Evolutionary conservation across 1,140 invertebrate species (phyloP).

Genomic region (Proales similis): DNA sequence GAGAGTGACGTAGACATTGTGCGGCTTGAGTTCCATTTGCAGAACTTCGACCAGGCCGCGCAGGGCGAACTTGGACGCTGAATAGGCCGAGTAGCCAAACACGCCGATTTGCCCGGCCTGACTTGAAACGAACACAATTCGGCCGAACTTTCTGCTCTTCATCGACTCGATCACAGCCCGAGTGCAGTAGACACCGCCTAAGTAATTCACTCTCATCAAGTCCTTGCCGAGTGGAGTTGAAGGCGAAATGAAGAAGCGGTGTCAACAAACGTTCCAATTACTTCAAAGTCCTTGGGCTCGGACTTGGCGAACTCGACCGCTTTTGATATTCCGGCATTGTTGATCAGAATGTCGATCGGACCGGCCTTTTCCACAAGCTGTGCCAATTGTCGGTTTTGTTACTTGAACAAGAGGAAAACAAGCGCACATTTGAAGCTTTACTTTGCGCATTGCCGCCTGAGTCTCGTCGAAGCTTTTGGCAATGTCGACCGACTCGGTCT

Average conservation of each 20-base stretch:
- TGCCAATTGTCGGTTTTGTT: background rate
- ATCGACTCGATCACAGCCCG: conserved; percentile 22
- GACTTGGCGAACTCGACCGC: conserved; percentile 18
- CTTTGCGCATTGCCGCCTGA: background rate
- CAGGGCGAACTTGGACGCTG: conserved; percentile 84
- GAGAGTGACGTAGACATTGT: conserved; percentile 71
- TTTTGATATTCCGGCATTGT: conserved; percentile 37
- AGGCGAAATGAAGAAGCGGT: no score
- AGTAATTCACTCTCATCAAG: conserved; percentile 33
- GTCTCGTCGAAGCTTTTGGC: conserved; percentile 29
- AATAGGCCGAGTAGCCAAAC: conserved; percentile 83
- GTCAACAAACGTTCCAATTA: background rate
- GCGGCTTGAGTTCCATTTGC: conserved; percentile 69
- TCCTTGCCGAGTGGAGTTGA: background rate
- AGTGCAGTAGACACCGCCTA: conserved; percentile 34
- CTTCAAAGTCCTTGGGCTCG: conserved; percentile 13
- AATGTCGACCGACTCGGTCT: conserved; percentile 26
- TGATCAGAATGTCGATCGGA: conserved; percentile 37
- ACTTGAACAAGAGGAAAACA: background rate
- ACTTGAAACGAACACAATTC: conserved; percentile 67
- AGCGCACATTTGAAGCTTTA: background rate
- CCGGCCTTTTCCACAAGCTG: conserved; percentile 8
- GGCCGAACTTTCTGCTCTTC: conserved; percentile 40
- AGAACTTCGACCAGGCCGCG: conserved; percentile 85
- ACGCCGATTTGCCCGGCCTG: conserved; percentile 81